Evolutionary conservation across 2,797 vertebrate genomes (phyloP).

Genomic region (Arnoldichthys spilopterus): DNA sequence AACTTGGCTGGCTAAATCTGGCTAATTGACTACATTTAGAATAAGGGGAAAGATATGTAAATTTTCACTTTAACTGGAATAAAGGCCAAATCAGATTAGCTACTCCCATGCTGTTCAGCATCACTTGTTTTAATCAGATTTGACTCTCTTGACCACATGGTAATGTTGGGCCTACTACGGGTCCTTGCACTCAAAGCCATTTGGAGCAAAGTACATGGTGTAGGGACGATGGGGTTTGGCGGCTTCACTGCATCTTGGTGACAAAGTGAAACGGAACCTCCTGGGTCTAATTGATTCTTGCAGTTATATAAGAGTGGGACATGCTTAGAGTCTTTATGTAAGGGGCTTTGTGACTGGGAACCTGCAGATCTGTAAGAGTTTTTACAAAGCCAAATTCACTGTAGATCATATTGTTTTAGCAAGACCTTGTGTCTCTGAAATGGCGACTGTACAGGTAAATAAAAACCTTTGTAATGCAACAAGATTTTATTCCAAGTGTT

Average conservation of each 20-base stretch:
- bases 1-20: too few species aligned
- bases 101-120: background rate
- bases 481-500: too few species aligned
- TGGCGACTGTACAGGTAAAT: too few species aligned
- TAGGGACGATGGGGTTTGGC: background rate
- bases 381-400: background rate
- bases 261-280: conserved; percentile 11
- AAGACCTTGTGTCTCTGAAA: too few species aligned
- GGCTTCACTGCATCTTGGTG: conserved; percentile 11
- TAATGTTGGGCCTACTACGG: background rate
- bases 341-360: background rate
- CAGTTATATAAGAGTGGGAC: conserved; percentile 3
- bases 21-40: too few species aligned
- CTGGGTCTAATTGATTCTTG: background rate
- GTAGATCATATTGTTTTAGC: too few species aligned
- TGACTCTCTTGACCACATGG: background rate
- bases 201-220: conserved; percentile 17
- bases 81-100: background rate
- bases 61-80: background rate
- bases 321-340: conserved; percentile 11
- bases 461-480: too few species aligned
- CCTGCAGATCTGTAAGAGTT: background rate
- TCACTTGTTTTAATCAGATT: conserved; percentile 4
- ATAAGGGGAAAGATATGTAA: too few species aligned
- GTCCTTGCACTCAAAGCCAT: background rate